Evolutionary conservation across 2,797 vertebrate genomes (phyloP).

Genomic region (Poeciliopsis paucimaculata): DNA sequence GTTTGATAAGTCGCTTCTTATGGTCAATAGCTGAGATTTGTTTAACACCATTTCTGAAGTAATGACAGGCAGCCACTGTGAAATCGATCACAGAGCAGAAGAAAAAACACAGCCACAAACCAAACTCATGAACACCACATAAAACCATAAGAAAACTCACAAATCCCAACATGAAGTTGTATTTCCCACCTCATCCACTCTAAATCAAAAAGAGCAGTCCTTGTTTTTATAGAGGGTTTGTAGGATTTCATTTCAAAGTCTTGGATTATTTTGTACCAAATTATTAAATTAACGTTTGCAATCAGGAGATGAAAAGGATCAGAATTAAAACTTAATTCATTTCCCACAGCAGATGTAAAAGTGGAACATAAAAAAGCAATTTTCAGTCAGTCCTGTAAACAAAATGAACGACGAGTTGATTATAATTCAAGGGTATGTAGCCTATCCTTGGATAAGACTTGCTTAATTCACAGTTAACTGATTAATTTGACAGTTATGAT

Average conservation of each 20-base stretch:
- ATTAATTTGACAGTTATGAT: background rate
- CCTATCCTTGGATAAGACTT: background rate
- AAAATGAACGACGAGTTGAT: background rate
- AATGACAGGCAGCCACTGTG: background rate
- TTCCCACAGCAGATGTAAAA: background rate
- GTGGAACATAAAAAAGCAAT: background rate
- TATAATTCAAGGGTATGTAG: background rate
- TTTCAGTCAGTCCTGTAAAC: background rate
- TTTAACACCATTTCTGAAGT: background rate
- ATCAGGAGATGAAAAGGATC: background rate
- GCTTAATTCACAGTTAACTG: background rate
- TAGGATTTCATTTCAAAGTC: background rate
- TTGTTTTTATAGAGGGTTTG: background rate
- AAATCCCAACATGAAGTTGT: background rate
- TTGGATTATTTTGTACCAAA: background rate
- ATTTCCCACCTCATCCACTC: background rate
- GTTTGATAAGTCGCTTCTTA: background rate
- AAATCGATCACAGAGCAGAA: conserved; percentile 14
- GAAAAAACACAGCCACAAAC: conserved; percentile 6
- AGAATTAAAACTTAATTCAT: background rate
- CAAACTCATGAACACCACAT: background rate
- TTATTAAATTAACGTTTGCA: background rate
- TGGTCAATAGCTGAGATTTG: background rate
- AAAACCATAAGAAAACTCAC: background rate
- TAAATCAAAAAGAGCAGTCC: background rate